Evolutionary conservation across 2,888 invertebrate species (phyloP), one percentile per base, ranked within the genome.

Genomic region (Argyresthia goedartella): DNA sequence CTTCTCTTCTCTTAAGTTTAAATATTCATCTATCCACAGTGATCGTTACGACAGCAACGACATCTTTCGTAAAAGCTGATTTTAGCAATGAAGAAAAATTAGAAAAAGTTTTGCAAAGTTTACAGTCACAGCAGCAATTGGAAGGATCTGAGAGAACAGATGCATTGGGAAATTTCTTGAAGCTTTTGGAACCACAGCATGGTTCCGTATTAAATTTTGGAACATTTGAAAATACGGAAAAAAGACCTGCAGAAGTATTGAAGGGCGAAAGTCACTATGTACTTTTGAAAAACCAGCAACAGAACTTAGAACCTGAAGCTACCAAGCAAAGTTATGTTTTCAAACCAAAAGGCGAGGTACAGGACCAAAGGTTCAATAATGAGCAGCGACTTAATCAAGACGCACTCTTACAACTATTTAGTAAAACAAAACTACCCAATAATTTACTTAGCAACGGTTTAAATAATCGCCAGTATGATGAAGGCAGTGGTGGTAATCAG

Each of bases 71-170:
- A 1, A 4, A 44, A 44, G 15, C 44, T 15, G 14, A 44, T 44
- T 42, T 14, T 13, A 52, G 16, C 10, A 14, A 14, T 7, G 42
- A 47, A 49, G 58, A 25, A 25, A 2, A 58, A 46, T 45, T 60
- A 0, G 51, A 58, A 45, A 53, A 43, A 34, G 45, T 59, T 52
- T 49, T 62, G 14, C 45, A 59, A 55, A 49, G 55, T 39, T 56
- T 58, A 41, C 52, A 58, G 43, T 48, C 50, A 16, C 57, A 53
- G 36, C 41, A 56, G 16, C 44, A 54, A 13, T 43, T 48, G 34
- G 51, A 58, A 36, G 42, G 45, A 49, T 16, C 45, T 36, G 49
- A 53, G 35, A 55, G n/a, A 33, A 46, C 13, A 54, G 51, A 41
- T 49, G 51, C 16, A 4, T 25, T 25, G 25, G 25, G 25, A 25